phyloP scores from a whole-genome alignment of 1,140 invertebrate species.

The Lepidostoma basale region DNA sequence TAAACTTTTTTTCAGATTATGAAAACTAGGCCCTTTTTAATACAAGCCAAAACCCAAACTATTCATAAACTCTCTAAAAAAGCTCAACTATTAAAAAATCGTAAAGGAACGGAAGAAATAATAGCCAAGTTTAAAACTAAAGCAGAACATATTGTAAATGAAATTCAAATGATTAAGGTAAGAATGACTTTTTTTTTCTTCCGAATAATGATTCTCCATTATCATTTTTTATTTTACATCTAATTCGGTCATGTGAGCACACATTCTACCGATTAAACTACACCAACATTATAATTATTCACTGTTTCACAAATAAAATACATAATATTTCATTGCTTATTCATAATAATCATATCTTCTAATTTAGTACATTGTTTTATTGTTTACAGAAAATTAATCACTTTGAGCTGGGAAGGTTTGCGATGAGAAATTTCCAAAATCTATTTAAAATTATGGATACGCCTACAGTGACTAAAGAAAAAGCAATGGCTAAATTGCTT shows the following conservation, averaged over 20 bases:
- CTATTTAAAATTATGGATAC: conserved; percentile 38
- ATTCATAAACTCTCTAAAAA: conserved; percentile 37
- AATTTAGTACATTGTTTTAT: background rate
- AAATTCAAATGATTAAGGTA: conserved; percentile 42
- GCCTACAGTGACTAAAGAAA: conserved; percentile 35
- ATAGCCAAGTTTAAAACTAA: conserved; percentile 36
- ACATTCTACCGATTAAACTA: background rate
- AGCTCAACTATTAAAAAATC: conserved; percentile 29
- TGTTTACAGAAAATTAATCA: conserved; percentile 37
- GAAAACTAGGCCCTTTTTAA: conserved; percentile 29
- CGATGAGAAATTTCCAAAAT: conserved; percentile 36
- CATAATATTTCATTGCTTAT: too few species aligned
- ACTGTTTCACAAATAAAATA: too few species aligned
- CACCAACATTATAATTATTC: too few species aligned
- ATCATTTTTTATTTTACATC: background rate
- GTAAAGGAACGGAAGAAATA: conserved; percentile 19
- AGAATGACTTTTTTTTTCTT: background rate
- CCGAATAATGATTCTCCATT: too few species aligned
- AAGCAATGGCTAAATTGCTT: conserved; percentile 38
- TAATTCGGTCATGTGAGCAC: background rate
- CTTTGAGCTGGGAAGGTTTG: conserved; percentile 37
- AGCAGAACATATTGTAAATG: conserved; percentile 26
- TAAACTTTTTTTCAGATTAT: conserved; percentile 34
- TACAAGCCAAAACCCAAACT: conserved; percentile 39
- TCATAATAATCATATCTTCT: too few species aligned